Percentiles rank a stretch among this genome's conserved stretches.
Conservation (phyloP, 1,140 invertebrate genomes). For the Phenacoccus solenopsis region DNA sequence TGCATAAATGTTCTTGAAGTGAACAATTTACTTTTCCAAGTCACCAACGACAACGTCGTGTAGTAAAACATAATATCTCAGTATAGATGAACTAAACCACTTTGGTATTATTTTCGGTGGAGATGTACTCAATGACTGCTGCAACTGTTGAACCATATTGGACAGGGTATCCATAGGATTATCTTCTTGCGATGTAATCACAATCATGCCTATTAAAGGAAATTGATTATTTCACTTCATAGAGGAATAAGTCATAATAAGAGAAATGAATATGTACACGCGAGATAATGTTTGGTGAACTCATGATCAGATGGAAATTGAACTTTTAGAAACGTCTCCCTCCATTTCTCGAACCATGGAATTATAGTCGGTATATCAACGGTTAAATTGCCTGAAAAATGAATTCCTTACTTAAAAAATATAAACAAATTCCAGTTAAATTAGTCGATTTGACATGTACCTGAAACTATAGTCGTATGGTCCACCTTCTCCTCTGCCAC, state of each 20-base stretch:
- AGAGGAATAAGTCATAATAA: not conserved
- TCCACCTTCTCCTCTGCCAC: conserved; percentile 41
- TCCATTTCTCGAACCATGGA: conserved; percentile 95
- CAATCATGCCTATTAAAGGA: conserved; percentile 44
- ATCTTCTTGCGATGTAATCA: conserved; percentile 66
- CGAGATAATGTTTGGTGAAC: conserved; percentile 86
- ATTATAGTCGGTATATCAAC: conserved; percentile 45
- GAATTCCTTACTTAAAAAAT: conserved; percentile 17
- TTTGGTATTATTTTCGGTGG: conserved; percentile 63
- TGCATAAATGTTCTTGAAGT: not conserved
- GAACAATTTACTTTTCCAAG: conserved; percentile 37
- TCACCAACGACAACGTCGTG: conserved; percentile 66
- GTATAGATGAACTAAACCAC: conserved; percentile 73
- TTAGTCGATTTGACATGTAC: conserved; percentile 7
- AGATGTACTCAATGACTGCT: conserved; percentile 57
- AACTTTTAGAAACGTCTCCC: conserved; percentile 78
- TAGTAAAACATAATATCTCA: conserved; percentile 80
- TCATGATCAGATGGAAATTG: conserved; percentile 89
- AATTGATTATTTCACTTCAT: not conserved
- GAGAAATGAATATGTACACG: conserved; percentile 46
- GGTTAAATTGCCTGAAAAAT: conserved; percentile 40
- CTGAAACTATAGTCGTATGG: not conserved
- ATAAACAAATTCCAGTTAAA: too few relatives aligned
- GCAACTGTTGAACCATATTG: conserved; percentile 60
- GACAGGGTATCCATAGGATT: conserved; percentile 67